phyloP scores from a whole-genome alignment of 1,140 invertebrate species.

The Forficula auricularia region DNA sequence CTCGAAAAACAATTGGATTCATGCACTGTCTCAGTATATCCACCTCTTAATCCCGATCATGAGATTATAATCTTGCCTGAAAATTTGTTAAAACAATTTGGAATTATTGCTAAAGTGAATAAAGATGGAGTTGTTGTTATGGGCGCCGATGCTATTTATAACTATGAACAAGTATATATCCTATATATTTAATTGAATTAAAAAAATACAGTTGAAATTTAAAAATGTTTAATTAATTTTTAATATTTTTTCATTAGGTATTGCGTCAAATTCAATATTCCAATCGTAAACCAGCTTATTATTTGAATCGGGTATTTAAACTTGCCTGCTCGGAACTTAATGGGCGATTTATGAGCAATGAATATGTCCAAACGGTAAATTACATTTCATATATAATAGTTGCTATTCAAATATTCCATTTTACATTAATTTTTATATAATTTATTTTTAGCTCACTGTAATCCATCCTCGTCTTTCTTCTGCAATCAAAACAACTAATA shows the following conservation, averaged over 20 bases:
- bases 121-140: constrained; percentile 68
- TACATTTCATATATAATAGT: not conserved
- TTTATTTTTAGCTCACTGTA: constrained; percentile 44
- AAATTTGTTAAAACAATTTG: constrained; percentile 49
- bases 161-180: constrained; percentile 53
- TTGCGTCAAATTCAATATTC: constrained; percentile 80
- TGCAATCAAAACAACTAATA: constrained; percentile 1
- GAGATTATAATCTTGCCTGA: constrained; percentile 65
- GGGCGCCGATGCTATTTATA: constrained; percentile 67
- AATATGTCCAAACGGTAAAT: constrained; percentile 78
- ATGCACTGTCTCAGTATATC: constrained; percentile 80
- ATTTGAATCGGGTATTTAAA: constrained; percentile 85
- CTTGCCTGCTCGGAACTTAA: constrained; percentile 83
- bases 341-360: constrained; percentile 81
- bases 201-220: too few relatives aligned
- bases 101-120: constrained; percentile 57
- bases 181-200: constrained; percentile 9
- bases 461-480: constrained; percentile 48
- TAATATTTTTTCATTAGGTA: constrained; percentile 33
- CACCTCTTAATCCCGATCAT: constrained; percentile 84
- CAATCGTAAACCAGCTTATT: constrained; percentile 84
- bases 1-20: constrained; percentile 52
- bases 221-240: constrained; percentile 1
- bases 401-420: not conserved
- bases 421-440: constrained; percentile 7